A percentile compares a stretch with the other conserved stretches of the same genome.
These are phyloP conservation scores for Beris chalybata DNA, from an alignment of 2,888 invertebrate genomes.

Conservation along the genomic window DNA sequence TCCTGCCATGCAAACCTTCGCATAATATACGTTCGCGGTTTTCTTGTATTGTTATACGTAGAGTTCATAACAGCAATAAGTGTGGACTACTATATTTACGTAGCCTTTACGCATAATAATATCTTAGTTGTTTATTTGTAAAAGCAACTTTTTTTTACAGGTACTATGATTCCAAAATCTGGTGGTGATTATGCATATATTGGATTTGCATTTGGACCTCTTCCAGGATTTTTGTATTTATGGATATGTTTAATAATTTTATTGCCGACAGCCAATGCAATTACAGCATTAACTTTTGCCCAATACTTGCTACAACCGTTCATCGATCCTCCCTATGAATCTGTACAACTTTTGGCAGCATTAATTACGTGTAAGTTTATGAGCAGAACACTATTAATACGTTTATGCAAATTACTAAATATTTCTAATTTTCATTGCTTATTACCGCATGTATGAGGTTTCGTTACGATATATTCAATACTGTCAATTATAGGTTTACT, in stretches of 20 bases:
- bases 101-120: too few relatives aligned
- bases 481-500: conserved; percentile 67
- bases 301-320: conserved; percentile 88
- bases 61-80: too few relatives aligned
- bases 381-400: not conserved
- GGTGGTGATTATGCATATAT: conserved; percentile 98
- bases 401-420: too few relatives aligned
- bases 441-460: too few relatives aligned
- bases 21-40: too few relatives aligned
- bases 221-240: conserved; percentile 89
- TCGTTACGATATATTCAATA: too few relatives aligned
- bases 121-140: too few relatives aligned
- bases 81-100: too few relatives aligned
- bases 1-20: too few relatives aligned
- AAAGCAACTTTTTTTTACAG: conserved; percentile 58
- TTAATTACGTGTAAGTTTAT: conserved; percentile 77
- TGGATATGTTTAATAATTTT: conserved; percentile 92
- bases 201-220: conserved; percentile 82
- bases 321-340: conserved; percentile 74
- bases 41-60: too few relatives aligned
- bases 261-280: conserved; percentile 92
- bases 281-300: conserved; percentile 91
- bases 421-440: too few relatives aligned
- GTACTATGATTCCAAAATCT: conserved; percentile 93
- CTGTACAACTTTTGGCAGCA: conserved; percentile 85